A percentile compares a stretch with the other conserved stretches of the same genome.
Evolutionary conservation across 2,888 invertebrate genomes (phyloP).

Genomic region (Xestobium rufovillosum): DNA sequence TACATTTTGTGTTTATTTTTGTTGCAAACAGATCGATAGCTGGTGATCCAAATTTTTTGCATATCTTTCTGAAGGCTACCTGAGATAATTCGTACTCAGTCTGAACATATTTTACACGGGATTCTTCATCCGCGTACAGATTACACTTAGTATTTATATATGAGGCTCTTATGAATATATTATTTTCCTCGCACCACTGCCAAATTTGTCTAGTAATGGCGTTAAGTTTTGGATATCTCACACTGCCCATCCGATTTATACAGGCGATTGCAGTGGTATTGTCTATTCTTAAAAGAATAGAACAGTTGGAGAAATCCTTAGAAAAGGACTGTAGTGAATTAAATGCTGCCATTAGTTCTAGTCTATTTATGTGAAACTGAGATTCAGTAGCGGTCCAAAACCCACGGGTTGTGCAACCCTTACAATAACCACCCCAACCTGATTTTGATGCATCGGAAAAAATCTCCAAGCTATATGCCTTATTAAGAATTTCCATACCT

Average conservation of each 20-base stretch:
- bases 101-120: slow-evolving; percentile 16
- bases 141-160: slow-evolving; percentile 32
- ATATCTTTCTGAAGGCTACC: slow-evolving; percentile 12
- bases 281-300: slow-evolving; percentile 11
- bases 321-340: not conserved
- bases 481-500: slow-evolving; percentile 12
- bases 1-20: slow-evolving; percentile 25
- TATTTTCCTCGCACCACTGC: slow-evolving; percentile 15
- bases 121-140: slow-evolving; percentile 22
- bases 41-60: slow-evolving; percentile 15
- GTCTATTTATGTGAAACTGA: slow-evolving; percentile 22
- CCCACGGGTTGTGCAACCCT: slow-evolving; percentile 14
- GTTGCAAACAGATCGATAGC: slow-evolving; percentile 27
- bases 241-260: slow-evolving; percentile 17
- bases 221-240: slow-evolving; percentile 10
- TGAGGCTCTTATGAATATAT: slow-evolving; percentile 28
- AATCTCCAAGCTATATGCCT: slow-evolving; percentile 16
- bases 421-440: slow-evolving; percentile 23
- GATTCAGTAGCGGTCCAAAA: slow-evolving; percentile 19
- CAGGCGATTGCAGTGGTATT: slow-evolving; percentile 13
- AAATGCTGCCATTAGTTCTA: slow-evolving; percentile 23
- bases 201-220: slow-evolving; percentile 11
- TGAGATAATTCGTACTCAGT: slow-evolving; percentile 13
- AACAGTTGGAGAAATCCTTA: slow-evolving; percentile 4
- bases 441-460: slow-evolving; percentile 24